phyloP scores from a whole-genome alignment of 2,888 invertebrate genomes.

The Troglohyphantes excavatus region DNA sequence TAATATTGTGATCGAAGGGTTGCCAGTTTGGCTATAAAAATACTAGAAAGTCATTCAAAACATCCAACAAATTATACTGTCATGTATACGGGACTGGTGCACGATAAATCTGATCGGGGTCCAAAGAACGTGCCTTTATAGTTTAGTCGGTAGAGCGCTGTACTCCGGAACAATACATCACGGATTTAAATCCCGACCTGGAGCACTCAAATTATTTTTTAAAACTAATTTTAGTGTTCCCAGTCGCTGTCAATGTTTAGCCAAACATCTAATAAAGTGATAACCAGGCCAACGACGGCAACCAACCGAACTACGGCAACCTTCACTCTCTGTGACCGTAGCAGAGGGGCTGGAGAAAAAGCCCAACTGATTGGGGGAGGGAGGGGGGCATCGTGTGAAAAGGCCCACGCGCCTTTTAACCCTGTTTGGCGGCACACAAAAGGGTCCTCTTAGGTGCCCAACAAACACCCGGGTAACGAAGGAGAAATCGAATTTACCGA shows the following conservation, averaged over 20 bases:
- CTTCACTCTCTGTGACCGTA: neutral
- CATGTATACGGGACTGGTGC: no score
- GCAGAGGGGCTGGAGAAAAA: neutral
- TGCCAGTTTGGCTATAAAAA: no score
- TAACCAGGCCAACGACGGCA: neutral
- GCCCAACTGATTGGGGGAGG: slow-evolving; percentile 16
- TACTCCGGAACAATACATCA: no score
- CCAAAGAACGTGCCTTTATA: no score
- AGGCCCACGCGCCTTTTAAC: slow-evolving; percentile 40
- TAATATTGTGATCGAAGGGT: no score
- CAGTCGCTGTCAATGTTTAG: neutral
- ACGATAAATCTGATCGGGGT: no score
- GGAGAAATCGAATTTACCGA: neutral
- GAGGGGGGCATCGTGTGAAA: slow-evolving; percentile 38
- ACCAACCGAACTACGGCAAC: neutral
- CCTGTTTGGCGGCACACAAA: slow-evolving; percentile 11
- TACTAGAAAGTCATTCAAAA: no score
- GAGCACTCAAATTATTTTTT: no score
- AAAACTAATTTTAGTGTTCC: no score
- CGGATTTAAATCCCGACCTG: no score
- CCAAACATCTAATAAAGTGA: neutral
- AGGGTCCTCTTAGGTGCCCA: neutral
- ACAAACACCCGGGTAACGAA: slow-evolving; percentile 5
- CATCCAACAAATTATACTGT: no score
- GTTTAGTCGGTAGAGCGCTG: no score